Conservation (phyloP, 2,888 invertebrate species). For the Leptopilina drosophilae region DNA sequence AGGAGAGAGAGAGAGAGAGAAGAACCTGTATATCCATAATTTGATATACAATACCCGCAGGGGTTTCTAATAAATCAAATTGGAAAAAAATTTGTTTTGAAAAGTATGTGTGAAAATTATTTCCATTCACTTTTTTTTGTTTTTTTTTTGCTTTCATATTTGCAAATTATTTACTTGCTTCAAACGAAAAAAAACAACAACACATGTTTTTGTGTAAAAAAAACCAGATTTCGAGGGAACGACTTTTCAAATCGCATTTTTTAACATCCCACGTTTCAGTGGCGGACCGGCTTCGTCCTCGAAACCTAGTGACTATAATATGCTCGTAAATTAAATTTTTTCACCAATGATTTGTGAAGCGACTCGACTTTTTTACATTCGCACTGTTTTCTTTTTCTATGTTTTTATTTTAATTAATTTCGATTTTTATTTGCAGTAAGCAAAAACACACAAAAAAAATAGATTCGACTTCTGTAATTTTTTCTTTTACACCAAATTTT, state of each 20-base stretch:
- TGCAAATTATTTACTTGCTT: background rate
- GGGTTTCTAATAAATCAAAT: too few relatives aligned
- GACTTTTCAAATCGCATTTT: constrained; percentile 46
- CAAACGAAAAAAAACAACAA: background rate
- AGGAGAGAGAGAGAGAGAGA: too few relatives aligned
- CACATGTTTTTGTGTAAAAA: background rate
- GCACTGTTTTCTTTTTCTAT: background rate
- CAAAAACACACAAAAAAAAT: background rate
- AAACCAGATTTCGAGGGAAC: constrained; percentile 20
- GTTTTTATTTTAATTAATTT: constrained; percentile 1
- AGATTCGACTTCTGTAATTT: background rate
- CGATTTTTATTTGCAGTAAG: background rate
- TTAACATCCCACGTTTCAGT: constrained; percentile 49
- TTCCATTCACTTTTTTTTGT: background rate
- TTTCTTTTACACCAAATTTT: background rate
- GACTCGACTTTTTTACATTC: constrained; percentile 42
- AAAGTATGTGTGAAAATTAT: too few relatives aligned
- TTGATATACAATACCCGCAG: too few relatives aligned
- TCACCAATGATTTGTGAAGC: constrained; percentile 52
- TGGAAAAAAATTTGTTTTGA: background rate
- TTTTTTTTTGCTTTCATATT: background rate
- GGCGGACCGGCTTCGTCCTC: constrained; percentile 43
- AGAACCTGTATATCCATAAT: too few relatives aligned
- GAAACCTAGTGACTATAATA: constrained; percentile 46
- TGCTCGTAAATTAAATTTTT: constrained; percentile 50